Evolutionary conservation across 2,797 vertebrate genomes (phyloP), one percentile per base, ranked within the genome.

Genomic region (Pangasius djambal): DNA sequence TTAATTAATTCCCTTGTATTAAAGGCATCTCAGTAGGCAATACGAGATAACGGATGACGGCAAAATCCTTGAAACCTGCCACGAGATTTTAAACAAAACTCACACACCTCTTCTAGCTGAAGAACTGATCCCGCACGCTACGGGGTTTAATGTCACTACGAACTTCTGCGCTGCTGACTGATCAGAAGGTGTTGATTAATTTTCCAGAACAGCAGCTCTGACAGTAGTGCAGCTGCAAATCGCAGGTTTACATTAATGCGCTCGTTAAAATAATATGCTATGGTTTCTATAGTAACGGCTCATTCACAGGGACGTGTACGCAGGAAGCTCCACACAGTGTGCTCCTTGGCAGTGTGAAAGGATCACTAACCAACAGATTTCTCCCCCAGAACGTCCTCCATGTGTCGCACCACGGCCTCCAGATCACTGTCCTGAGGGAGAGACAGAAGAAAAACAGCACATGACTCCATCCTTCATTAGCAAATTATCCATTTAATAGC

Each of bases 361-460:
- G 6, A 20, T 61, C 55, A 61, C 79, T 82, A 13, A 61, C 79
- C 31, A 0, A 83, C 91, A 25, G 78, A 75, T 0, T 92, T 89
- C 16, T 90, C 92, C 6, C 92, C 91, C 90, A 95, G 92, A 90
- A 95, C 92, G 4, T 93, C 69, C 91, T 95, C 92, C 94, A 95
- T 93, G 89, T 94, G 94, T 88, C 89, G 92, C 91, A 95, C 91
- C 93, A 94, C 90, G 88, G 93, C 94, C 87, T 94, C 93, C 57
- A 61, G 79, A 40, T 82, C 79, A 6, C 57, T 44, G 34, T 82
- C 79, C 95, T 94, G 93, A 90, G 37, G 65, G 87, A 70, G 10
- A 88, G n/a, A 88, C 2, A 13, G 40, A 83, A 18, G 40, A n/a
- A 40, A 63, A 15, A 3, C 31, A 59, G 18, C 31, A 6, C 55